These are phyloP conservation scores for Drosophila atripex DNA, from an alignment of 2,888 invertebrate genomes.

Conservation along the genomic window DNA sequence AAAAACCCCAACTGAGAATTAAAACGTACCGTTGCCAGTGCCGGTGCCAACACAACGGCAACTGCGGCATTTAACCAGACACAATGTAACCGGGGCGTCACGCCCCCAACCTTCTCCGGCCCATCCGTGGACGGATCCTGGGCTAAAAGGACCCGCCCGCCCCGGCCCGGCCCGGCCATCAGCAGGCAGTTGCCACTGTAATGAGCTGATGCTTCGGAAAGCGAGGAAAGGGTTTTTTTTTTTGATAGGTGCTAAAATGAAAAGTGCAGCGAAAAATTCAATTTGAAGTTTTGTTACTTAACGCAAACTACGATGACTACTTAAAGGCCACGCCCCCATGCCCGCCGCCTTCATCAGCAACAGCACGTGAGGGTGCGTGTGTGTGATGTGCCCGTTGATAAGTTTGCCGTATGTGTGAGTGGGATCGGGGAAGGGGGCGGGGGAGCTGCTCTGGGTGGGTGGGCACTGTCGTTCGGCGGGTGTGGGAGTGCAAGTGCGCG, in stretches of 20 bases:
- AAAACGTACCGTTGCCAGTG: conserved; percentile 47
- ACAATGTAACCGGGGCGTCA: conserved; percentile 55
- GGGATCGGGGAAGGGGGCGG: neutral
- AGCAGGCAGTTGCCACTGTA: conserved; percentile 46
- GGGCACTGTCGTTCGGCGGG: conserved; percentile 2
- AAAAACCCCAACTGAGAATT: conserved; percentile 43
- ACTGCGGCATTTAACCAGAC: conserved; percentile 56
- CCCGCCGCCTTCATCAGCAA: conserved; percentile 42
- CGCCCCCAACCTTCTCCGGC: neutral
- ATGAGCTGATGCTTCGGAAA: conserved; percentile 58
- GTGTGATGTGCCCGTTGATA: conserved; percentile 60
- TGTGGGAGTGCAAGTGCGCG: conserved; percentile 49
- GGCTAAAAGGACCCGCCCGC: neutral
- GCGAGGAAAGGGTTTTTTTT: conserved; percentile 49
- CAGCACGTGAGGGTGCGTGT: conserved; percentile 31
- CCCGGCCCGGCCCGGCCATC: conserved; percentile 11
- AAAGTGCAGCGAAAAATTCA: conserved; percentile 74
- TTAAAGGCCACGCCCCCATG: conserved; percentile 63
- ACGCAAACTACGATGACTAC: conserved; percentile 76
- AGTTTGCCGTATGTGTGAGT: conserved; percentile 55
- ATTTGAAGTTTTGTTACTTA: conserved; percentile 79
- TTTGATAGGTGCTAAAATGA: conserved; percentile 77
- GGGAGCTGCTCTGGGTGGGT: neutral
- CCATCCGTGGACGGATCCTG: conserved; percentile 1
- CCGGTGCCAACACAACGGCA: conserved; percentile 45